Base-by-base conservation (phyloP, 2,888 invertebrate genomes). In the Himalopsyche anomala region DNA sequence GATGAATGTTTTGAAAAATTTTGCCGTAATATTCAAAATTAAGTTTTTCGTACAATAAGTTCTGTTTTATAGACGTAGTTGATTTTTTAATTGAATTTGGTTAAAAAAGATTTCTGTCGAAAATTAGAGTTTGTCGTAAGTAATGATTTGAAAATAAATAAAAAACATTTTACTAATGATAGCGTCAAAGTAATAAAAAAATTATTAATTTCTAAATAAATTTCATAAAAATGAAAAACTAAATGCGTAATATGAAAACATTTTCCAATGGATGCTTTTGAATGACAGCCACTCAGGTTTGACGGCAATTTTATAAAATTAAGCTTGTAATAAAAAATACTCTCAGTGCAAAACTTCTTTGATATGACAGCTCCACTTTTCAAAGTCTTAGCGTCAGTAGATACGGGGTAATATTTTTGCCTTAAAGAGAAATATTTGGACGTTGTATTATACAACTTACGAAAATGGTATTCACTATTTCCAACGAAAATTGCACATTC, bases 221-320 rank as follows among this genome's bases (percentile, higher is more conserved):
- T n/a, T n/a, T n/a, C n/a, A 38, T 5, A 36, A 38, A 2, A 36
- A 1, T 6, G 38, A 74, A 11, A 11, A 74, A 74, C 28, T 38
- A 36, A 74, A 74, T 74, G 3, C 12, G 36, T 12, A 74, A 74
- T 74, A 5, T 12, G 38, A 74, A 74, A 74, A 74, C 15, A 74
- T 74, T 74, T 74, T 74, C 74, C 74, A 4, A 15, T 74, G 74
- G 74, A 15, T 12, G 74, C 74, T 74, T 74, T 74, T 74, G 74
- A 74, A 74, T 74, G 74, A 38, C 74, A 74, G 38, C 36, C 74
- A 19, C 74, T 36, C 69, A 36, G 8, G 3, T 36, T 69, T 69
- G 69, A 69, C 69, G 36, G 69, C 36, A 69, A 9, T 74, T 74
- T 74, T 74, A 74, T 74, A 74, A 74, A 74, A 74, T 74, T 74